Percentiles rank a stretch among this genome's conserved stretches.
phyloP scores from a whole-genome alignment of 2,888 invertebrate genomes.

The Plebejus melissa region DNA sequence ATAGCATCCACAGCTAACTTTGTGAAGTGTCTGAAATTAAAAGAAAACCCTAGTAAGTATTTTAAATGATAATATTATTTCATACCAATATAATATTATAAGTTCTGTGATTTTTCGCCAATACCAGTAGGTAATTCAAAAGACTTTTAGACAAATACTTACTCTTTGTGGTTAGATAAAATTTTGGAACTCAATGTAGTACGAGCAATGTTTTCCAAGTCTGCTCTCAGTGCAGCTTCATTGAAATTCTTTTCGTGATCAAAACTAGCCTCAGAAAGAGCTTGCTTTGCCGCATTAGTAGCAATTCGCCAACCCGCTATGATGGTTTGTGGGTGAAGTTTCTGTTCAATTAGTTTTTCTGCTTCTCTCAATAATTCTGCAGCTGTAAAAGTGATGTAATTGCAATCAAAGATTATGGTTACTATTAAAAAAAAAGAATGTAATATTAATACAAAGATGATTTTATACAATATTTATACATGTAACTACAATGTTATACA shows the following conservation, averaged over 20 bases:
- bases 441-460: no score
- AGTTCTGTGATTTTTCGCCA: background rate
- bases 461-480: no score
- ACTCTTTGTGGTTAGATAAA: conserved; percentile 96
- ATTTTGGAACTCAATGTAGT: conserved; percentile 99
- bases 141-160: conserved; percentile 41
- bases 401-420: background rate
- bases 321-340: conserved; percentile 98
- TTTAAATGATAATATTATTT: background rate
- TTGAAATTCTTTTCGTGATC: conserved; percentile 88
- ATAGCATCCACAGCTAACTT: conserved; percentile 97
- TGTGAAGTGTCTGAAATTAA: conserved; percentile 85
- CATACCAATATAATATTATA: background rate
- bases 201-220: conserved; percentile 96
- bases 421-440: background rate
- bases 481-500: background rate
- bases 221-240: conserved; percentile 87
- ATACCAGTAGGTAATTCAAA: background rate
- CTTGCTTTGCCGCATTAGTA: conserved; percentile 88
- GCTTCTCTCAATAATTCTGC: conserved; percentile 97
- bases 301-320: conserved; percentile 97
- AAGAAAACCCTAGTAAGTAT: background rate
- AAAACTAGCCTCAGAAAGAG: conserved; percentile 86
- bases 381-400: conserved; percentile 70
- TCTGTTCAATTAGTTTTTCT: conserved; percentile 94